A percentile compares a stretch with the other conserved stretches of the same genome.
These are phyloP conservation scores for Esperia sulphurella DNA, from an alignment of 2,888 invertebrate species.

Conservation along the genomic window DNA sequence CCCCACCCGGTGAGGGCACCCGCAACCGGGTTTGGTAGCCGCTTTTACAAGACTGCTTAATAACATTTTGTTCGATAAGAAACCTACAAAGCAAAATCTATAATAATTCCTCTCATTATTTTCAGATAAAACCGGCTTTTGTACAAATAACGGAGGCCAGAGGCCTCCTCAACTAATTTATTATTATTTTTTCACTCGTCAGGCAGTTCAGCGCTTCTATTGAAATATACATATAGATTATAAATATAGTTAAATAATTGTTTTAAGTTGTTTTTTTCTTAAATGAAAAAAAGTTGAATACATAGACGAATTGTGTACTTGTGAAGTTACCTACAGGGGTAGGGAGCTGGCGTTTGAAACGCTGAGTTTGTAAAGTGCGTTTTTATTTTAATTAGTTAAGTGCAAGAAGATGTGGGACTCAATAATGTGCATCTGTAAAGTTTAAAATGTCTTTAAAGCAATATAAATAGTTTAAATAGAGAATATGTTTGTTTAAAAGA, in stretches of 20 bases:
- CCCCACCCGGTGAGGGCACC: no score
- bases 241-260: conserved; percentile 59
- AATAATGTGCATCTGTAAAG: conserved; percentile 1
- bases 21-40: no score
- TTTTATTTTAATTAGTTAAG: conserved; percentile 20
- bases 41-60: no score
- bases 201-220: conserved; percentile 67
- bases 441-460: neutral
- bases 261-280: conserved; percentile 59
- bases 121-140: conserved; percentile 62
- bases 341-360: conserved; percentile 29
- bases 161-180: conserved; percentile 65
- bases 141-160: conserved; percentile 64
- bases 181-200: conserved; percentile 67
- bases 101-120: conserved; percentile 12
- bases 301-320: conserved; percentile 22
- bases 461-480: no score
- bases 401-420: conserved; percentile 19
- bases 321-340: conserved; percentile 45
- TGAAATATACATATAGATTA: conserved; percentile 64
- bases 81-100: no score
- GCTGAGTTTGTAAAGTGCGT: conserved; percentile 18
- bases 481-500: no score
- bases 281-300: conserved; percentile 42
- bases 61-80: no score